Evolutionary conservation across 2,888 invertebrate genomes (phyloP).

Genomic region (Himalopsyche tibetana): DNA sequence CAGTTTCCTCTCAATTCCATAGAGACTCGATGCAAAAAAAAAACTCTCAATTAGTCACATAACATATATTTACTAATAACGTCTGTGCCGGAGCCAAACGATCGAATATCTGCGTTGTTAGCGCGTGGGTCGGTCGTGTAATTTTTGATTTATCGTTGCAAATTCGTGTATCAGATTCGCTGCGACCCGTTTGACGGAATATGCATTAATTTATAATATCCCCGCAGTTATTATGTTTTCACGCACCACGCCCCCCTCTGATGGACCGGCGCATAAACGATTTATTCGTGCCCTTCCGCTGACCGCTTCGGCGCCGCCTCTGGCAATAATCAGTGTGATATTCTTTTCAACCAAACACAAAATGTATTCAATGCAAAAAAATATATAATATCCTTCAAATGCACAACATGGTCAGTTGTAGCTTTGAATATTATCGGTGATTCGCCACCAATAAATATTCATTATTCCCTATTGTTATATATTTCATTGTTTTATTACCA

Average conservation of each 20-base stretch:
- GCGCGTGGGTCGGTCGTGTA: slow-evolving; percentile 30
- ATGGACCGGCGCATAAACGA: slow-evolving; percentile 32
- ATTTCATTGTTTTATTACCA: no score
- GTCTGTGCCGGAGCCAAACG: background rate
- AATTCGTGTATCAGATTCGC: slow-evolving; percentile 37
- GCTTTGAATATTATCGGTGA: no score
- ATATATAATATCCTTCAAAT: background rate
- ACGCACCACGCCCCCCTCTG: slow-evolving; percentile 26
- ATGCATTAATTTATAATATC: slow-evolving; percentile 28
- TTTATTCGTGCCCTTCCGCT: slow-evolving; percentile 27
- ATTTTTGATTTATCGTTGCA: slow-evolving; percentile 37
- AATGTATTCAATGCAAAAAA: background rate
- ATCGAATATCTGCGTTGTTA: slow-evolving; percentile 31
- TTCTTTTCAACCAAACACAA: background rate
- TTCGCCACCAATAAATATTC: no score
- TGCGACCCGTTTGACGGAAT: slow-evolving; percentile 37
- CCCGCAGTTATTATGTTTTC: slow-evolving; percentile 31
- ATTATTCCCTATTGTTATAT: no score
- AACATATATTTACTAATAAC: background rate
- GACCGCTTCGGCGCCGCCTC: slow-evolving; percentile 31
- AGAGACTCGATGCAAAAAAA: no score
- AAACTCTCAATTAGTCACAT: background rate
- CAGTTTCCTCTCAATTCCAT: no score
- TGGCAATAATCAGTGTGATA: slow-evolving; percentile 22
- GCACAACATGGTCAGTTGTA: no score